A percentile compares a stretch with the other conserved stretches of the same genome.
Conservation (phyloP, 2,888 invertebrate genomes). For the Zaprionus bogoriensis region DNA sequence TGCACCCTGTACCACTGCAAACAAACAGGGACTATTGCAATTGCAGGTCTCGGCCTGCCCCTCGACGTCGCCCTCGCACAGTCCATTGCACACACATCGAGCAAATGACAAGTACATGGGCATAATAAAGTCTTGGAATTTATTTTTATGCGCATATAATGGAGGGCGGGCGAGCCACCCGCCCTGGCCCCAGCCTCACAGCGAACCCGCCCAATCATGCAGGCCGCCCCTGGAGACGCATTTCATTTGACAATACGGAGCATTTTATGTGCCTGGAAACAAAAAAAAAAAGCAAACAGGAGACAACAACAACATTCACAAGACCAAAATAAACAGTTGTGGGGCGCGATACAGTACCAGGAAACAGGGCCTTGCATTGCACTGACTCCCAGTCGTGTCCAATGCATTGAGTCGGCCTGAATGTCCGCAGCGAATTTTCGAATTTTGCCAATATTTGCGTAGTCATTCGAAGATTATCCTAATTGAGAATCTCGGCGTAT, state of each 20-base stretch:
- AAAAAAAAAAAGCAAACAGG: slow-evolving; percentile 32
- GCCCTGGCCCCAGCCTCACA: not conserved
- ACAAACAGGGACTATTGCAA: slow-evolving; percentile 40
- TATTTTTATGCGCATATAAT: slow-evolving; percentile 78
- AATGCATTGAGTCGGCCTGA: slow-evolving; percentile 49
- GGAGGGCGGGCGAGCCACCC: slow-evolving; percentile 56
- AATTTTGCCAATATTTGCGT: slow-evolving; percentile 82
- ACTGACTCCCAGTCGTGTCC: slow-evolving; percentile 43
- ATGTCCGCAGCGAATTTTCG: slow-evolving; percentile 72
- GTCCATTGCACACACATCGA: slow-evolving; percentile 75
- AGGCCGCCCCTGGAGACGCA: slow-evolving; percentile 68
- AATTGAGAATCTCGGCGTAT: slow-evolving; percentile 77
- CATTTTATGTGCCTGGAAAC: slow-evolving; percentile 67
- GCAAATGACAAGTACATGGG: slow-evolving; percentile 77
- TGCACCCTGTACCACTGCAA: not conserved
- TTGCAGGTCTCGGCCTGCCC: slow-evolving; percentile 17
- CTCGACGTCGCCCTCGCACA: slow-evolving; percentile 49
- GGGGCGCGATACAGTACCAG: slow-evolving; percentile 11
- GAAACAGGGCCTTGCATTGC: slow-evolving; percentile 22
- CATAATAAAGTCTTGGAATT: slow-evolving; percentile 78
- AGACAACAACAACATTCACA: slow-evolving; percentile 41
- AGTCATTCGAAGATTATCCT: slow-evolving; percentile 82
- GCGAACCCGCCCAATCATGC: slow-evolving; percentile 39
- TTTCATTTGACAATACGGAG: slow-evolving; percentile 64
- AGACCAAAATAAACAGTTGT: slow-evolving; percentile 42